Conservation (phyloP, 2,113 vertebrate species). For the Pluvialis apricaria region DNA sequence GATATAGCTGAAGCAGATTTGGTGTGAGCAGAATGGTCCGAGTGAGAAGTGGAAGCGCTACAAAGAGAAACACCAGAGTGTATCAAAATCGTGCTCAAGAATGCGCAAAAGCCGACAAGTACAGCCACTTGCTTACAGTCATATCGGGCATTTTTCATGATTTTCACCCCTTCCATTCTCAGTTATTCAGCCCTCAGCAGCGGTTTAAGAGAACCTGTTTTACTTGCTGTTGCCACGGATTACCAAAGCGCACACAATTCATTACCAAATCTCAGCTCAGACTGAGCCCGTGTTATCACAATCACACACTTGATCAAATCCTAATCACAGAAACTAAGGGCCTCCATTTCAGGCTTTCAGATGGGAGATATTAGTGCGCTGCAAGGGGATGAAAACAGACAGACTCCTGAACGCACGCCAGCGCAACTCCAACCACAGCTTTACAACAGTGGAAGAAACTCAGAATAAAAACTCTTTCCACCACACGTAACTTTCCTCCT, state of each 20-base stretch:
- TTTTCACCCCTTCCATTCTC: neutral
- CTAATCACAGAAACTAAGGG: neutral
- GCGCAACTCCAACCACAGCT: neutral
- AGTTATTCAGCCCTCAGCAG: neutral
- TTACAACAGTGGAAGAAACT: neutral
- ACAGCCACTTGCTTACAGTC: rapidly evolving
- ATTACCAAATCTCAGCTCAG: neutral
- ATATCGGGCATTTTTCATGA: neutral
- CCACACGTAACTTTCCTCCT: neutral
- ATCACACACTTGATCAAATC: neutral
- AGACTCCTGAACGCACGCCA: neutral
- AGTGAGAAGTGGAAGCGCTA: conserved; percentile 88
- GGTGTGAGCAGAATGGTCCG: conserved; percentile 84
- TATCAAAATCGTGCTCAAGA: neutral
- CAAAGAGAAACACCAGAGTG: neutral
- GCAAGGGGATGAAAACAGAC: conserved; percentile 33
- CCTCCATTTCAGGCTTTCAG: conserved; percentile 16
- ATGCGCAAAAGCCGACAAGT: neutral
- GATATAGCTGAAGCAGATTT: conserved; percentile 81
- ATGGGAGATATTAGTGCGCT: neutral
- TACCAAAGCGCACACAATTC: neutral
- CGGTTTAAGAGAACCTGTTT: neutral
- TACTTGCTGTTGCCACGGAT: neutral
- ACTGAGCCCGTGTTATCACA: neutral
- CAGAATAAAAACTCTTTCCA: conserved; percentile 1